Conservation (phyloP, 2,888 invertebrate species). For the Phengaris arion region DNA sequence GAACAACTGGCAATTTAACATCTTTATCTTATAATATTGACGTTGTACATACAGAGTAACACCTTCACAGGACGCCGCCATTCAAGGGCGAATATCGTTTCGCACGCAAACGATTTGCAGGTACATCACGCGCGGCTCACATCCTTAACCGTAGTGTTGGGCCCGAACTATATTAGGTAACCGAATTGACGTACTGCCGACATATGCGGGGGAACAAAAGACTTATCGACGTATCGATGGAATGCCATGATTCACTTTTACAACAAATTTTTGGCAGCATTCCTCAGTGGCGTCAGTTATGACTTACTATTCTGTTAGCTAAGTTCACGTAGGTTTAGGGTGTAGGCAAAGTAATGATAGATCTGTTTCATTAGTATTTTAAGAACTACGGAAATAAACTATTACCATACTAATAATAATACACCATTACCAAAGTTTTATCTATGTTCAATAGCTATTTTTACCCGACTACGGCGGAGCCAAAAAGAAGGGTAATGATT, state of each 20-base stretch:
- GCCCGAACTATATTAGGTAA: conserved; percentile 38
- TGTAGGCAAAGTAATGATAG: background rate
- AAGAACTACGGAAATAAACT: background rate
- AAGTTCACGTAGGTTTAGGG: background rate
- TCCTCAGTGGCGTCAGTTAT: conserved; percentile 20
- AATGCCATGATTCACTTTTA: conserved; percentile 39
- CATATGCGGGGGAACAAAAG: conserved; percentile 47
- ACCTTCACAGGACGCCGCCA: conserved; percentile 52
- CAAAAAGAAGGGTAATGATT: too few species aligned
- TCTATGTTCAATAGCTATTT: background rate
- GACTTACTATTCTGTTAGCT: background rate
- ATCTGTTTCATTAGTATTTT: conserved; percentile 5
- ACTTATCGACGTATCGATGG: conserved; percentile 37
- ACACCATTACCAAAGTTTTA: background rate
- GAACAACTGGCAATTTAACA: conserved; percentile 14
- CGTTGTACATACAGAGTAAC: conserved; percentile 46
- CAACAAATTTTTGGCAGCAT: conserved; percentile 34
- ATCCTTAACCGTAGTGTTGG: conserved; percentile 67
- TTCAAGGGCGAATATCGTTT: conserved; percentile 71
- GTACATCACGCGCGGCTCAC: conserved; percentile 76
- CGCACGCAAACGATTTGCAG: conserved; percentile 66
- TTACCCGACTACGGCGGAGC: too few species aligned
- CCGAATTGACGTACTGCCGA: conserved; percentile 58
- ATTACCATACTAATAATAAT: background rate
- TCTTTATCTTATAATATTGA: conserved; percentile 33